Base-by-base conservation (phyloP, 1,140 invertebrate species). In the Drosophila micromelanica region DNA sequence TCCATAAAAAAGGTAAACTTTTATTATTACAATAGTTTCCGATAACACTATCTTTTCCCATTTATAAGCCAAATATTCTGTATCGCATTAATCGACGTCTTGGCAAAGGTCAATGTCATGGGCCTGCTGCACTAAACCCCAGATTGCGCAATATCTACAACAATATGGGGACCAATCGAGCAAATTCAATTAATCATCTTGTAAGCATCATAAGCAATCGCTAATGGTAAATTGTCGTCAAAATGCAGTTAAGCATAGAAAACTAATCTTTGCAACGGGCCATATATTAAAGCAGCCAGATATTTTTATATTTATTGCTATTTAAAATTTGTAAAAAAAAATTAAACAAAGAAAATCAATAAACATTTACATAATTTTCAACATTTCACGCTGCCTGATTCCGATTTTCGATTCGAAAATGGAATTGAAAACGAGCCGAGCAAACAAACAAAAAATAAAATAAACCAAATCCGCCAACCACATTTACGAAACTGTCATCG, bases 291-390 rank as follows among this genome's bases (percentile, higher is more conserved):
- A 3, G 15, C 12, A 35, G 1, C 45, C 20, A 17, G 38, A 43
- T 5, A 46, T 3, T 3, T 38, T 13, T 11, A 40, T 13, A 13
- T 40, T 72, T 76, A 80, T 76, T 32, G n/a, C 72, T 40, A 45
- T 43, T 65, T 54, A 17, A 56, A 42, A 52, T 81, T 67, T 62
- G 67, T 80, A 32, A 32, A 32, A 32, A 65, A 71, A 57, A 70
- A 20, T 32, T 13, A 76, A 67, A 78, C 61, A 84, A 78, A 79
- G 64, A 84, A 82, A 79, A 84, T 80, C 75, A 38, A 72, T 72
- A 84, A 71, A 35, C 49, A 78, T 82, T 82, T 82, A 72, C 80
- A 82, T 82, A 79, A 76, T 82, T 76, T 82, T 70, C 75, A 82
- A 81, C 70, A 82, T 69, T 78, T 78, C 27, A 77, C 61, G 77